Evolutionary conservation across 2,113 vertebrate species (phyloP).

Genomic region (Polypterus senegalus): DNA sequence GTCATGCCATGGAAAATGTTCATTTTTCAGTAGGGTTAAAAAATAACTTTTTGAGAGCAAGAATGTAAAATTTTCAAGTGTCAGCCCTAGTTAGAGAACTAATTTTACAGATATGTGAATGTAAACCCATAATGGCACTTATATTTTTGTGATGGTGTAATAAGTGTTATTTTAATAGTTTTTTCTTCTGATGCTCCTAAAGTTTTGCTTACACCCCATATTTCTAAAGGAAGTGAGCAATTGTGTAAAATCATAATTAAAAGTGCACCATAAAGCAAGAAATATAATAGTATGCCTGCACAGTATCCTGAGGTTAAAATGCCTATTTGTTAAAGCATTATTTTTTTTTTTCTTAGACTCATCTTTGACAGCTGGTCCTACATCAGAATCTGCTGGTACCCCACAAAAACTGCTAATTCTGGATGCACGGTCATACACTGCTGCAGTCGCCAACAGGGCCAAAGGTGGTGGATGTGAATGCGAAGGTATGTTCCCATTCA

Average conservation of each 20-base stretch:
- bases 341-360: constrained; percentile 56
- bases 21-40: too few species aligned
- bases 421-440: constrained; percentile 90
- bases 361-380: constrained; percentile 67
- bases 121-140: too few species aligned
- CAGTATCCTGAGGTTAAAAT: constrained; percentile 2
- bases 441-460: constrained; percentile 92
- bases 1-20: too few species aligned
- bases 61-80: too few species aligned
- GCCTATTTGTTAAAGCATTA: neutral
- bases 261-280: neutral
- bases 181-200: too few species aligned
- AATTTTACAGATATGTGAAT: too few species aligned
- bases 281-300: neutral
- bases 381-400: constrained; percentile 57
- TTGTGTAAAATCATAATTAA: neutral
- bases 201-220: too few species aligned
- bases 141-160: too few species aligned
- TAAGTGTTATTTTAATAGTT: too few species aligned
- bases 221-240: too few species aligned
- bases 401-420: constrained; percentile 91
- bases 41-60: too few species aligned
- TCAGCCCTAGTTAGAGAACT: too few species aligned
- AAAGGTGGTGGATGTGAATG: constrained; percentile 96
- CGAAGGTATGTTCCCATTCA: constrained; percentile 59